Percentiles rank a stretch among this genome's conserved stretches.
These are phyloP conservation scores for Astropecten irregularis DNA, from an alignment of 53 echinoderm and acorn worm species.

Conservation along the genomic window DNA sequence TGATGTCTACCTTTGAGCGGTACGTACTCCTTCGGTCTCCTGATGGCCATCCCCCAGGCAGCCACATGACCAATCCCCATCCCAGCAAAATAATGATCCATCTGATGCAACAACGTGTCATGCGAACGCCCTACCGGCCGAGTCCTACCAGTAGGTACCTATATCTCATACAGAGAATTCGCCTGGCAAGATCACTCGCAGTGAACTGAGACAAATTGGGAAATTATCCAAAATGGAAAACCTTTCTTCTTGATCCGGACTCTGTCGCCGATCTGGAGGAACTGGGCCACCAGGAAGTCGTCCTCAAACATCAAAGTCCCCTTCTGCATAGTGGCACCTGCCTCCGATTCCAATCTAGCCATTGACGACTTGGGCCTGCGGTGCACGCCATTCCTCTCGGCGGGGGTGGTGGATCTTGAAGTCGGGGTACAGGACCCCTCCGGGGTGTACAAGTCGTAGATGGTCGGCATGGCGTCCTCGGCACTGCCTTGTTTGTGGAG, in stretches of 20 bases:
- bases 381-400: conserved; percentile 14
- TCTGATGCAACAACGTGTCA: too few relatives aligned
- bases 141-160: too few relatives aligned
- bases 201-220: too few relatives aligned
- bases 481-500: conserved; percentile 63
- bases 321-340: conserved; percentile 39
- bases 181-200: too few relatives aligned
- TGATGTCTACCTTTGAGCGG: too few relatives aligned
- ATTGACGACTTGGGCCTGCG: conserved; percentile 74
- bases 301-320: conserved; percentile 87
- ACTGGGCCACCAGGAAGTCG: conserved; percentile 89
- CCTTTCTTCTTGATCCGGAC: conserved; percentile 78
- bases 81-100: too few relatives aligned
- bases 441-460: conserved; percentile 84
- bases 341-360: conserved; percentile 59
- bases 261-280: conserved; percentile 80
- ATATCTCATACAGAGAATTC: too few relatives aligned
- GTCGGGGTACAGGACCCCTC: conserved; percentile 49
- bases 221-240: too few relatives aligned
- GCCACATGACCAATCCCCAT: too few relatives aligned
- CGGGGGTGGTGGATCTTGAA: conserved; percentile 19
- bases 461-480: conserved; percentile 64
- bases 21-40: too few relatives aligned
- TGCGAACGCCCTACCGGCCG: too few relatives aligned
- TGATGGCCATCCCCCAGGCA: too few relatives aligned